These are phyloP conservation scores for Hydropotes inermis DNA, from an alignment of 2,113 vertebrate genomes.

Conservation along the genomic window DNA sequence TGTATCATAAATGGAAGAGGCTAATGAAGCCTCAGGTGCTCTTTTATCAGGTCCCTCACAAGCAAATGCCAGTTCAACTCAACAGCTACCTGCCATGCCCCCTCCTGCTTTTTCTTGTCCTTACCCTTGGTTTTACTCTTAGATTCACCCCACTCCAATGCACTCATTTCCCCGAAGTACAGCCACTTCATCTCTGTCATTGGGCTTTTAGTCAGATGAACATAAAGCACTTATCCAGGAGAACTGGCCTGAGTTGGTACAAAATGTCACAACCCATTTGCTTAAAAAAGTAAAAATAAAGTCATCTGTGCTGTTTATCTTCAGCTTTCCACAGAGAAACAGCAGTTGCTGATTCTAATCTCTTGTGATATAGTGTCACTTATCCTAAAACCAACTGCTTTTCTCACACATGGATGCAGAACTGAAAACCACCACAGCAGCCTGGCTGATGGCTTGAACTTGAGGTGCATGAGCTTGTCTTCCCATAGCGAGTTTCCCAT, in stretches of 20 bases:
- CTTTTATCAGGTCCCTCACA: neutral
- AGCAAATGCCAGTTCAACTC: neutral
- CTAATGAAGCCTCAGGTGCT: neutral
- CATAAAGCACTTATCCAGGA: conserved; percentile 42
- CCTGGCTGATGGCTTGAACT: neutral
- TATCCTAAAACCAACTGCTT: neutral
- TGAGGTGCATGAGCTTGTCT: neutral
- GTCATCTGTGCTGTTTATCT: conserved; percentile 25
- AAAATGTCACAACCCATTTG: conserved; percentile 52
- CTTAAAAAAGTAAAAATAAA: conserved; percentile 40
- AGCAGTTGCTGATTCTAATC: conserved; percentile 23
- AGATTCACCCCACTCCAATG: neutral
- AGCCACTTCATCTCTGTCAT: conserved; percentile 45
- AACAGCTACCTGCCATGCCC: neutral
- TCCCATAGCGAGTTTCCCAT: neutral
- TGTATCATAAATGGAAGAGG: neutral
- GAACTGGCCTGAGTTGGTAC: conserved; percentile 24
- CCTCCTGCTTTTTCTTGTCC: neutral
- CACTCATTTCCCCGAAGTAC: neutral
- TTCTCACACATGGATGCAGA: neutral
- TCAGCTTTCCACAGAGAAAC: neutral
- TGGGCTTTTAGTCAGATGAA: conserved; percentile 54
- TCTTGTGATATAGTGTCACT: neutral
- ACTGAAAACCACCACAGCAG: neutral
- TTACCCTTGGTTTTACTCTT: neutral